Evolutionary conservation across 2,797 vertebrate genomes (phyloP), one percentile per base, ranked within the genome.

Genomic region (Macrochelys suwanniensis): DNA sequence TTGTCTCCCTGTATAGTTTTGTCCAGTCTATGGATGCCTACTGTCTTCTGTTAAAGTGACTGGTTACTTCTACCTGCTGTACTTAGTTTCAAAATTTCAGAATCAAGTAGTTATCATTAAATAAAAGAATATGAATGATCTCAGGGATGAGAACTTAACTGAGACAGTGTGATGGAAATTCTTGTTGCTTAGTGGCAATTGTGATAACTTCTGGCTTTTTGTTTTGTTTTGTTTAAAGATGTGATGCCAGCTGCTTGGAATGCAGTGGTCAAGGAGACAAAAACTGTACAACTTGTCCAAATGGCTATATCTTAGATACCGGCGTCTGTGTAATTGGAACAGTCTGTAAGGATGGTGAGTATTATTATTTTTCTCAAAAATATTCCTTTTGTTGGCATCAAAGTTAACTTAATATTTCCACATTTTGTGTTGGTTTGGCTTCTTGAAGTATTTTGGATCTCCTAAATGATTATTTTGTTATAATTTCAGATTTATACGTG

Each of bases 331-430:
- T 99, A 86, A 97, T 99, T 97, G 99, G 99, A 98, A 99, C 99
- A 85, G 98, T 99, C 97, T 99, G 99, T 98, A 99, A 99, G 98
- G 99, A 99, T 99, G 99, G 99, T 99, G 98, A 99, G 99, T 99
- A 85, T 71, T 97, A 83, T 50, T 86, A 16, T 37, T 83, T 33
- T 28, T 76, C 74, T 92, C 85, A 51, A 84, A 92, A 47, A 79
- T 83, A 0, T 54, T 82, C 11, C 56, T 79, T 85, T 78, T 16
- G 11, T 50, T 89, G 77, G 82, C 88, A 80, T 83, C 7, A 42
- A 50, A 77, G 4, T 21, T 83, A 84, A 2, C 4, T 93, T 21
- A 65, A 84, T 74, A 57, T 84, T 87, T 80, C 80, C 3, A 9
- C 28, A 2, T 31, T 0, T 82, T 1, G 56, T 3, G 5, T 80